A percentile compares a stretch with the other conserved stretches of the same genome.
These are phyloP conservation scores for Poecilobothrus nobilitatus DNA, from an alignment of 2,888 invertebrate genomes.

Conservation along the genomic window DNA sequence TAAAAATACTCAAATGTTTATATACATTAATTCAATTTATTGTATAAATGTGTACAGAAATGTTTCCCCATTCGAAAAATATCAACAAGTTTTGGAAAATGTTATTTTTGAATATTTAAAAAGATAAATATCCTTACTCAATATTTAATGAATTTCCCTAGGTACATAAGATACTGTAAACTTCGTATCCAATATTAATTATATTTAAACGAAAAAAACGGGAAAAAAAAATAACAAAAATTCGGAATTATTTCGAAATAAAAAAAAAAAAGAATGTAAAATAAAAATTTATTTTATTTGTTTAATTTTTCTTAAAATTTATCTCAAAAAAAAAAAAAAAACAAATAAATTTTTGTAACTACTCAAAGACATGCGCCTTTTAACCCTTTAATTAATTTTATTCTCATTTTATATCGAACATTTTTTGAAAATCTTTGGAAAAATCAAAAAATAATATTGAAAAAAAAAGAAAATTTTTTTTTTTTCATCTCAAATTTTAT, in stretches of 20 bases:
- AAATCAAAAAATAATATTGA: neutral
- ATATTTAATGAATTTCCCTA: neutral
- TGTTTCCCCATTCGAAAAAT: no score
- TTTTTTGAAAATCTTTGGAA: no score
- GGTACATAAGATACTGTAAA: neutral
- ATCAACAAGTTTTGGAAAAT: no score
- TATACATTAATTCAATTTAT: no score
- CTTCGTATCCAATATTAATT: no score
- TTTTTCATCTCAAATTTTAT: neutral
- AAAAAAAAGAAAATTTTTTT: neutral
- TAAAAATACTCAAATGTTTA: no score
- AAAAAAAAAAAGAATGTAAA: neutral
- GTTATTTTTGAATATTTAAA: no score
- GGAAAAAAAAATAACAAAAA: neutral
- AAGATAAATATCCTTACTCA: neutral
- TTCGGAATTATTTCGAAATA: neutral
- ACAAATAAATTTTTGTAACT: neutral
- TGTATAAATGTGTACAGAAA: no score
- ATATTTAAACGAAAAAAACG: no score
- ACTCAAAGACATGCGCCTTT: neutral
- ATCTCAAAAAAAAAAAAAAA: neutral
- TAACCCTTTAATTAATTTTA: neutral
- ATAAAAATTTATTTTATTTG: neutral
- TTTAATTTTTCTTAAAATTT: no score
- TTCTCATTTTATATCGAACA: neutral